These are phyloP conservation scores for Ceratina calcarata DNA, from an alignment of 1,140 invertebrate genomes.

Conservation along the genomic window DNA sequence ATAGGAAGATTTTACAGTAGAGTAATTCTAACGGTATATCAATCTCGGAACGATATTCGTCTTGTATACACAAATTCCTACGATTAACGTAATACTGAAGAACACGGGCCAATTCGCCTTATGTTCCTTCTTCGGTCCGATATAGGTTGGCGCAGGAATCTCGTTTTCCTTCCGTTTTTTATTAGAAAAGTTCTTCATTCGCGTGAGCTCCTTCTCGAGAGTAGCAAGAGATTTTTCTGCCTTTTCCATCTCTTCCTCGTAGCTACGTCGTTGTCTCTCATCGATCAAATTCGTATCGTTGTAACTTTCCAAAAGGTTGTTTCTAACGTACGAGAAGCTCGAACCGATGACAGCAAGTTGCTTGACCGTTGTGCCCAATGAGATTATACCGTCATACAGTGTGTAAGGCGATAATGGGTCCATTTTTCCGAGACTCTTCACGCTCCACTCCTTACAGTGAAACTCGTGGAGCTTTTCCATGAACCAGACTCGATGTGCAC, in stretches of 20 bases:
- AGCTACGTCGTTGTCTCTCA: constrained; percentile 52
- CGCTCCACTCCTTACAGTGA: constrained; percentile 81
- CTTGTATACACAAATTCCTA: constrained; percentile 68
- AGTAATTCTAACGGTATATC: neutral
- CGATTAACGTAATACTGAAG: constrained; percentile 61
- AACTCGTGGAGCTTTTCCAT: constrained; percentile 78
- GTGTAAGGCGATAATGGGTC: constrained; percentile 56
- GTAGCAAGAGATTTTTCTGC: constrained; percentile 56
- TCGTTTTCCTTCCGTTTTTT: constrained; percentile 63
- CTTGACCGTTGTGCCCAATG: constrained; percentile 65
- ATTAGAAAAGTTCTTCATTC: constrained; percentile 60
- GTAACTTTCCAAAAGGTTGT: constrained; percentile 55
- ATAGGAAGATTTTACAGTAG: too few species aligned
- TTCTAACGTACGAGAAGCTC: constrained; percentile 70
- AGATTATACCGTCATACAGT: constrained; percentile 66
- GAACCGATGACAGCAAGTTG: constrained; percentile 71
- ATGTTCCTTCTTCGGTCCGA: constrained; percentile 61
- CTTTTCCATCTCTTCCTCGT: constrained; percentile 60
- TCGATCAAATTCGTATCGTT: constrained; percentile 37
- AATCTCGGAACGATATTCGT: constrained; percentile 28
- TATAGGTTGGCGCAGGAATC: constrained; percentile 65
- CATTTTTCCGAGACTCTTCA: constrained; percentile 64
- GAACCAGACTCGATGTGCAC: constrained; percentile 80
- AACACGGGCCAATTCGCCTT: constrained; percentile 66
- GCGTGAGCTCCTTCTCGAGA: constrained; percentile 66